Percentiles rank a stretch among this genome's conserved stretches.
Evolutionary conservation across 1,140 invertebrate genomes (phyloP).

Genomic region (Anagrus nilaparvatae): DNA sequence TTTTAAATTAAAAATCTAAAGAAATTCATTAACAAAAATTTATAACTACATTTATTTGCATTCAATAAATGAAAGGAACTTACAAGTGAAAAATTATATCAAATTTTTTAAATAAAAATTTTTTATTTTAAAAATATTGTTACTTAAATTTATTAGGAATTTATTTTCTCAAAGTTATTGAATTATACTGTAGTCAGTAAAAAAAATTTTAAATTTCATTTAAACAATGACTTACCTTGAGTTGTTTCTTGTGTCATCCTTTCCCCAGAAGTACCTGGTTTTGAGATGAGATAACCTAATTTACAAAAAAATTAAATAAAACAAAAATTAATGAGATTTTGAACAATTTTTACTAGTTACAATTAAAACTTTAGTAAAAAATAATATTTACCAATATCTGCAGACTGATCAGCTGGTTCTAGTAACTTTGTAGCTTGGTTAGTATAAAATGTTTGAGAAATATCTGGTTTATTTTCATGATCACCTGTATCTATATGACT

Average conservation of each 20-base stretch:
- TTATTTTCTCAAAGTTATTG: too few relatives aligned
- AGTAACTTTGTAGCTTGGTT: conserved; percentile 33
- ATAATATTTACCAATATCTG: conserved; percentile 33
- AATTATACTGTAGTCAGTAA: conserved; percentile 23
- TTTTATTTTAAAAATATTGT: too few relatives aligned
- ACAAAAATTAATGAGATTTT: neutral
- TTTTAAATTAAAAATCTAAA: too few relatives aligned
- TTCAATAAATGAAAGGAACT: too few relatives aligned
- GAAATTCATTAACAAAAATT: too few relatives aligned
- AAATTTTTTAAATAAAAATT: too few relatives aligned
- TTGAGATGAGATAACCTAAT: conserved; percentile 39
- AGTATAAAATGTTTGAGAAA: conserved; percentile 40
- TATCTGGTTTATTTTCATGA: conserved; percentile 37
- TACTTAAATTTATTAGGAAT: too few relatives aligned
- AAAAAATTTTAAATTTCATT: conserved; percentile 16
- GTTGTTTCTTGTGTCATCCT: conserved; percentile 37
- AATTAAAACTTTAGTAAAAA: neutral
- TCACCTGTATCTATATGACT: conserved; percentile 29
- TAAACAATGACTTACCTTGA: conserved; percentile 38
- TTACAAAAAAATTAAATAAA: conserved; percentile 4
- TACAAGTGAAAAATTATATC: too few relatives aligned
- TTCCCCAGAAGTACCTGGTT: conserved; percentile 41
- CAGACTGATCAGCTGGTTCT: conserved; percentile 32
- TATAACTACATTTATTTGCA: too few relatives aligned
- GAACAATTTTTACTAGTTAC: neutral